phyloP scores from a whole-genome alignment of 2,888 invertebrate species.

The Coelogynopora nodosa region DNA sequence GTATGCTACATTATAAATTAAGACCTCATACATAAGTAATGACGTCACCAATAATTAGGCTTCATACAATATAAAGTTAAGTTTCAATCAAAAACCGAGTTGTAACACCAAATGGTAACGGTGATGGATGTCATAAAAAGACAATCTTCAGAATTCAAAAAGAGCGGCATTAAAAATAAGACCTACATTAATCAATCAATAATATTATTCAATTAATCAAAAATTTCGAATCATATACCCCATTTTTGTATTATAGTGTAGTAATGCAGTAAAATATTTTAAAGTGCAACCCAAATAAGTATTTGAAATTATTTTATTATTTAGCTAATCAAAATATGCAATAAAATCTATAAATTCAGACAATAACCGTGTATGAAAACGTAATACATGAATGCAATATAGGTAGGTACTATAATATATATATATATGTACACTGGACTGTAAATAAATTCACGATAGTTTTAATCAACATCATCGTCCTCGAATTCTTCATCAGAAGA shows the following conservation, averaged over 20 bases:
- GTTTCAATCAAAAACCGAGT: neutral
- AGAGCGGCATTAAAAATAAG: neutral
- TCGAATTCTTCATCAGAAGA: neutral
- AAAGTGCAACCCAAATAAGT: neutral
- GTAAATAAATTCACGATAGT: conserved; percentile 16
- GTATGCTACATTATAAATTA: neutral
- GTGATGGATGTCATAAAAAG: neutral
- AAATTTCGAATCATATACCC: neutral
- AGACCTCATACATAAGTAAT: neutral
- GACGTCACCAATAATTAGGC: neutral
- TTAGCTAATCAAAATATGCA: neutral
- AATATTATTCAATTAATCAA: neutral
- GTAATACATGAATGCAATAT: neutral
- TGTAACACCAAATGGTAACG: neutral
- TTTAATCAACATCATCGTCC: neutral
- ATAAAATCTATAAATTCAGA: neutral
- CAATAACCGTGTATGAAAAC: neutral
- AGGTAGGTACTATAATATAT: too few relatives aligned
- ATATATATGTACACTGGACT: neutral
- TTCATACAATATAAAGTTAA: neutral
- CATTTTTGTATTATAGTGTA: neutral
- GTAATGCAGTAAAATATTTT: neutral
- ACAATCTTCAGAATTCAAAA: too few relatives aligned
- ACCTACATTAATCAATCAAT: neutral
- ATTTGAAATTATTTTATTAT: neutral